Percentiles rank a stretch among this genome's conserved stretches.
Conservation (phyloP, 37 sponge, comb jelly and placozoan species). For the Petrosia ficiformis region DNA sequence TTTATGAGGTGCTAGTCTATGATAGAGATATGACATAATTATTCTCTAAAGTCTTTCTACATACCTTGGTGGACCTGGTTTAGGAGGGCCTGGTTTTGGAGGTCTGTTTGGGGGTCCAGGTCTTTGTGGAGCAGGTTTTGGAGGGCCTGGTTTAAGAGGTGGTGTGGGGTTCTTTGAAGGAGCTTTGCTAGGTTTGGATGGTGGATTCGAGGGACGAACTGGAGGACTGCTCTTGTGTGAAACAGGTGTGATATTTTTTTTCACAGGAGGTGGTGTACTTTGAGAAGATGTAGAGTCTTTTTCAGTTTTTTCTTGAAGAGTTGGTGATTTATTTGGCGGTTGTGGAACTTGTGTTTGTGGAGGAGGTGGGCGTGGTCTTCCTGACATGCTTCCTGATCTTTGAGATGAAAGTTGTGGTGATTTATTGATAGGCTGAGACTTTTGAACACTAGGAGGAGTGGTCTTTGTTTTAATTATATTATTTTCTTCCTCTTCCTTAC, state of each 20-base stretch:
- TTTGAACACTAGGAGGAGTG: background rate
- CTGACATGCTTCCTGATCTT: background rate
- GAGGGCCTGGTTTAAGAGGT: background rate
- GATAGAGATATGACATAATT: background rate
- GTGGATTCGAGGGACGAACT: background rate
- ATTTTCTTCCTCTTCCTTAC: background rate
- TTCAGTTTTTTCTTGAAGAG: no score
- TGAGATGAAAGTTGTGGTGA: constrained; percentile 8
- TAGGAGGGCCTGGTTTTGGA: no score
- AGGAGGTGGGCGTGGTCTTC: constrained; percentile 1
- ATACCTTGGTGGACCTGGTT: background rate
- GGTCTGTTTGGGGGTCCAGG: background rate
- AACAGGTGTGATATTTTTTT: no score
- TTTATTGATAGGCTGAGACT: background rate
- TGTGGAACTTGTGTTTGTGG: background rate
- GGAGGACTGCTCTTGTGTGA: no score
- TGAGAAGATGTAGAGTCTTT: no score
- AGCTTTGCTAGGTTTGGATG: no score
- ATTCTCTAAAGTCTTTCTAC: background rate
- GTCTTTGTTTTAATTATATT: background rate
- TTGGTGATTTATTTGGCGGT: no score
- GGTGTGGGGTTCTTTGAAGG: no score
- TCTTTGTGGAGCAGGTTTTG: background rate
- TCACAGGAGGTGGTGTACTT: no score
- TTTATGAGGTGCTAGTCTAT: background rate